Percentiles rank a stretch among this genome's conserved stretches.
Evolutionary conservation across 1,140 invertebrate species (phyloP).

Genomic region (Ericerus pela): DNA sequence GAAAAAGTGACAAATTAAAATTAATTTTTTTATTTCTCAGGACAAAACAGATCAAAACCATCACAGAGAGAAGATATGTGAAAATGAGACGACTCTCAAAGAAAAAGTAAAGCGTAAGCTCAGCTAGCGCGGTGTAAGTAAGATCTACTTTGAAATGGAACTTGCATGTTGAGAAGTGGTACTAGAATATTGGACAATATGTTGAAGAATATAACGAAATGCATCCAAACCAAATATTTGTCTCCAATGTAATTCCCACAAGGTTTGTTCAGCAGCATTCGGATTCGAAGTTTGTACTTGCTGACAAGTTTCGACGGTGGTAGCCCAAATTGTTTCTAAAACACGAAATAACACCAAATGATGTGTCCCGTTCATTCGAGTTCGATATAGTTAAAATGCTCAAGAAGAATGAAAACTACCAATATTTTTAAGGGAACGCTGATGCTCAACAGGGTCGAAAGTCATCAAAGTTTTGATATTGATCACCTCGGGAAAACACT

Average conservation of each 20-base stretch:
- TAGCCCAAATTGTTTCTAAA: slow-evolving; percentile 28
- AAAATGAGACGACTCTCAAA: too few species aligned
- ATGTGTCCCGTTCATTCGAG: too few species aligned
- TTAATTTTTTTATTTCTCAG: too few species aligned
- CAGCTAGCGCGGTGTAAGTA: too few species aligned
- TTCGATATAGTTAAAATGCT: too few species aligned
- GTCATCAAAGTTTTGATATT: slow-evolving; percentile 27
- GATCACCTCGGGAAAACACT: slow-evolving; percentile 25
- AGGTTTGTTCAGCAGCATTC: slow-evolving; percentile 20
- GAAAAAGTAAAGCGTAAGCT: too few species aligned
- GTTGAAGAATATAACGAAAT: slow-evolving; percentile 21
- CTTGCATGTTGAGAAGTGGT: too few species aligned
- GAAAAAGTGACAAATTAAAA: too few species aligned
- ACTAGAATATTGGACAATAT: slow-evolving; percentile 22
- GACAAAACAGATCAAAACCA: too few species aligned
- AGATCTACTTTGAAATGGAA: too few species aligned
- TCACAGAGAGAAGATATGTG: too few species aligned
- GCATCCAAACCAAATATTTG: slow-evolving; percentile 23
- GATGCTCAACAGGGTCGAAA: slow-evolving; percentile 24
- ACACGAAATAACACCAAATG: too few species aligned
- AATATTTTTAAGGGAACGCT: slow-evolving; percentile 26
- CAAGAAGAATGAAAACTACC: slow-evolving; percentile 20
- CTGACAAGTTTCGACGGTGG: slow-evolving; percentile 25
- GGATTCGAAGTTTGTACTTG: slow-evolving; percentile 24
- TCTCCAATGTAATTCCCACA: slow-evolving; percentile 25